Conservation (phyloP, 2,797 vertebrate genomes). For the Austrolebias charrua region DNA sequence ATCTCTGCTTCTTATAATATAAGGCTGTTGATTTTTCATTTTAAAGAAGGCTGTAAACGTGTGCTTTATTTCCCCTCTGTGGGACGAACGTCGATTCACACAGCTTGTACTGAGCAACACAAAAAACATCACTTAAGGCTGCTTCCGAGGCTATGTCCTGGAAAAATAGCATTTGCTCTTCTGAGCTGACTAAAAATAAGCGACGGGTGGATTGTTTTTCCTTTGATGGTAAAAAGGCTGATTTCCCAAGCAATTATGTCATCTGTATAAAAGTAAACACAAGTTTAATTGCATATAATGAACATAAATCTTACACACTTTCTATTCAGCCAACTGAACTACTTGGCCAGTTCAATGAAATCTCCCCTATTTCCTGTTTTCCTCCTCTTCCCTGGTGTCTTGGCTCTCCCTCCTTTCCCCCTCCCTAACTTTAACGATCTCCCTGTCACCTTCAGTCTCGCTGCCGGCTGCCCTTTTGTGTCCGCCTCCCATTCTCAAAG, state of each 20-base stretch:
- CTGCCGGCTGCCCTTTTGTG: no score
- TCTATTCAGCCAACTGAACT: conserved; percentile 22
- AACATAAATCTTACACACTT: conserved; percentile 32
- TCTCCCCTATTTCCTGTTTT: conserved; percentile 16
- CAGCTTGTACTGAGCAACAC: conserved; percentile 3
- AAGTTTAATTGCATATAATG: conserved; percentile 45
- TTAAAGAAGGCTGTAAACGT: conserved; percentile 19
- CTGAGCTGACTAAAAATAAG: conserved; percentile 33
- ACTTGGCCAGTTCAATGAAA: conserved; percentile 11
- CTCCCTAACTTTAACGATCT: conserved; percentile 44
- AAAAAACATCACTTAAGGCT: neutral
- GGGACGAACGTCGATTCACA: neutral
- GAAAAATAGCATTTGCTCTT: neutral
- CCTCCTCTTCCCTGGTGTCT: neutral
- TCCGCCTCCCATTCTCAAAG: conserved; percentile 33
- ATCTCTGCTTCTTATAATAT: conserved; percentile 32
- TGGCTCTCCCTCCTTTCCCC: neutral
- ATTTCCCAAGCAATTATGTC: conserved; percentile 28
- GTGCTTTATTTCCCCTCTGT: neutral
- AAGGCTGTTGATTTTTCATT: conserved; percentile 22
- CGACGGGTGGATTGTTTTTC: conserved; percentile 20
- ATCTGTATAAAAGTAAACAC: conserved; percentile 37
- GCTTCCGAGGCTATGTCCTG: neutral
- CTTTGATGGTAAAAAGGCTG: conserved; percentile 16
- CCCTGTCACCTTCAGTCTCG: conserved; percentile 28